A percentile compares a stretch with the other conserved stretches of the same genome.
Conservation (phyloP, 2,888 invertebrate genomes). For the Panopea generosa region DNA sequence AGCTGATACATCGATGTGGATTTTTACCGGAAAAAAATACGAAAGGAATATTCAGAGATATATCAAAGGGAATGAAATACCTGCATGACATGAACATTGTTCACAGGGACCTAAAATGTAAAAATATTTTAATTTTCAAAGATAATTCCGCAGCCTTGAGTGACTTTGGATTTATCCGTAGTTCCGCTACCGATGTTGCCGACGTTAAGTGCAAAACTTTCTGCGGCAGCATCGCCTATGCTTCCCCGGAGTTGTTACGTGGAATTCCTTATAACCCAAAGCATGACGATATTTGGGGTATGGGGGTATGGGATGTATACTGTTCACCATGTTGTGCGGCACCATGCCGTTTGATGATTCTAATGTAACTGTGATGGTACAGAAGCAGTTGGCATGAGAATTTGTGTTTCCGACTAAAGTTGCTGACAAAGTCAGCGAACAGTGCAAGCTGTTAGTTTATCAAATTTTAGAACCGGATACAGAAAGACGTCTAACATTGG, state of each 20-base stretch:
- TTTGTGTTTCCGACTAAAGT: conserved; percentile 87
- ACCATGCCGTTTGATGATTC: conserved; percentile 92
- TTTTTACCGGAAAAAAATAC: conserved; percentile 70
- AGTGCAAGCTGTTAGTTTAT: conserved; percentile 90
- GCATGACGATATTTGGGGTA: conserved; percentile 91
- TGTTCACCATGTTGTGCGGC: conserved; percentile 93
- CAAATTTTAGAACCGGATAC: conserved; percentile 94
- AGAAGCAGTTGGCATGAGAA: conserved; percentile 88
- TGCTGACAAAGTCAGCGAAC: conserved; percentile 86
- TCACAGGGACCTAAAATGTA: conserved; percentile 93
- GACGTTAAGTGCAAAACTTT: conserved; percentile 93
- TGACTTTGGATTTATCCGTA: conserved; percentile 96
- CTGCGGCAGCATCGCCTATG: conserved; percentile 94
- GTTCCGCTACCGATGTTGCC: conserved; percentile 83
- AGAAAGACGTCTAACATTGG: conserved; percentile 90
- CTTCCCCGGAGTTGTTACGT: conserved; percentile 93
- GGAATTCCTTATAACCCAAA: conserved; percentile 87
- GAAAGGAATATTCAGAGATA: conserved; percentile 87
- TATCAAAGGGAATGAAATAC: conserved; percentile 91
- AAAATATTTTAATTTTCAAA: conserved; percentile 88
- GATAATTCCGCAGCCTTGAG: conserved; percentile 87
- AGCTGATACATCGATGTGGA: conserved; percentile 87
- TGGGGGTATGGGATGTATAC: conserved; percentile 89
- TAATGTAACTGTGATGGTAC: conserved; percentile 91
- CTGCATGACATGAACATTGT: conserved; percentile 91